phyloP scores from a whole-genome alignment of 2,113 vertebrate species.

The Miniopterus natalensis region DNA sequence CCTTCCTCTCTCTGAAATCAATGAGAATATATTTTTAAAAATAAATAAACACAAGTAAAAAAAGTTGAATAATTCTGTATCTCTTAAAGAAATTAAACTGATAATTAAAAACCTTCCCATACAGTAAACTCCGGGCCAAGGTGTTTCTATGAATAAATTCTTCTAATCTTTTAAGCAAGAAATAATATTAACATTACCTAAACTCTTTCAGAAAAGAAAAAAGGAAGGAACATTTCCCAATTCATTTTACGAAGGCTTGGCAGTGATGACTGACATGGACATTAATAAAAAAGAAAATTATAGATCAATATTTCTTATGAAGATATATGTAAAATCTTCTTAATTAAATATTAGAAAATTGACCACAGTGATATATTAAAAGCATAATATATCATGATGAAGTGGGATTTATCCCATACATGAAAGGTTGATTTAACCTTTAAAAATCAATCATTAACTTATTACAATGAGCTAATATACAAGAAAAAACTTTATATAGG shows the following conservation, averaged over 20 bases:
- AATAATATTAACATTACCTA: background rate
- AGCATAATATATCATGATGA: background rate
- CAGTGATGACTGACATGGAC: background rate
- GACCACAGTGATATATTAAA: background rate
- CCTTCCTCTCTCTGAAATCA: no score
- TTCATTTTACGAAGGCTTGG: background rate
- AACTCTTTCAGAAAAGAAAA: background rate
- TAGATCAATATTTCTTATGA: background rate
- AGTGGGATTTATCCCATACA: background rate
- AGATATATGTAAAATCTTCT: background rate
- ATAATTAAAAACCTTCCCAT: background rate
- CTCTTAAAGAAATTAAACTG: background rate
- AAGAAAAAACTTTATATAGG: background rate
- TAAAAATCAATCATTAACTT: conserved; percentile 18
- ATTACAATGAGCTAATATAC: background rate
- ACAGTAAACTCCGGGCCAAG: background rate
- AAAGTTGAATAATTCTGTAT: background rate
- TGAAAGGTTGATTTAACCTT: background rate
- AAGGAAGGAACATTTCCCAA: background rate
- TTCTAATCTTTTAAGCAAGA: background rate
- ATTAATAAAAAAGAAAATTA: conserved; percentile 14
- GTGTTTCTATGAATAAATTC: background rate
- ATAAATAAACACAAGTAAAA: background rate
- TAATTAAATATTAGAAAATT: conserved; percentile 14
- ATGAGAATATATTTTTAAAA: no score